phyloP scores from a whole-genome alignment of 2,113 vertebrate species.

The Colistium nudipinnis region DNA sequence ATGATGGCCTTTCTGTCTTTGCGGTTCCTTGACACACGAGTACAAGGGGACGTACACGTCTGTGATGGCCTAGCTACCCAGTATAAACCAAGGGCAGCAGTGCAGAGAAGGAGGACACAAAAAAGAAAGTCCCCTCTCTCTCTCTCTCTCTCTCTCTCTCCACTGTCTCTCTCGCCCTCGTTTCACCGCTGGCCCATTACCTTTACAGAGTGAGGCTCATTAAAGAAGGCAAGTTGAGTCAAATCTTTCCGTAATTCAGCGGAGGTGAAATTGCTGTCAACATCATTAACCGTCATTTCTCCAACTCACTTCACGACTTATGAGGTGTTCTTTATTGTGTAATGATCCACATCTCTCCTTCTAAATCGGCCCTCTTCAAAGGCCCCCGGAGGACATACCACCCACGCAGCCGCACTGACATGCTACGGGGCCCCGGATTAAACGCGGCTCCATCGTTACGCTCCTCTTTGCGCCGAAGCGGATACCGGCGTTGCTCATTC shows the following conservation, averaged over 20 bases:
- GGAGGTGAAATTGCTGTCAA: conserved; percentile 88
- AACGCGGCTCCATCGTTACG: conserved; percentile 78
- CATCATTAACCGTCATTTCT: conserved; percentile 87
- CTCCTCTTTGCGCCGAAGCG: conserved; percentile 73
- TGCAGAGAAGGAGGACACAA: conserved; percentile 17
- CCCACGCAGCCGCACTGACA: conserved; percentile 79
- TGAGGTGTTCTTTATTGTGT: conserved; percentile 88
- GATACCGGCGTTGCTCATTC: conserved; percentile 63
- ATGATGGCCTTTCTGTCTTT: conserved; percentile 46
- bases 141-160: conserved; percentile 39
- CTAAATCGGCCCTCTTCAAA: conserved; percentile 84
- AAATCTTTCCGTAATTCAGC: conserved; percentile 85
- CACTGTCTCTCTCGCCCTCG: conserved; percentile 41
- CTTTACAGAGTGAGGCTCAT: conserved; percentile 84
- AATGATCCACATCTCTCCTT: conserved; percentile 86
- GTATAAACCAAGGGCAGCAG: conserved; percentile 50
- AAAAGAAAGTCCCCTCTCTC: conserved; percentile 36
- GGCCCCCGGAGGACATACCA: conserved; percentile 80
- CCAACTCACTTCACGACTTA: conserved; percentile 82
- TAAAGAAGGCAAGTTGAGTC: conserved; percentile 86
- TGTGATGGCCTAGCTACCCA: conserved; percentile 49
- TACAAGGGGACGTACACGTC: conserved; percentile 53
- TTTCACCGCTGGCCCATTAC: conserved; percentile 84
- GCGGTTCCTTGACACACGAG: conserved; percentile 45
- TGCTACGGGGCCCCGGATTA: conserved; percentile 80